Percentiles rank a stretch among this genome's conserved stretches.
Evolutionary conservation across 35 echinoderm and acorn worm species (phyloP).

Genomic region (Lytechinus variegatus): DNA sequence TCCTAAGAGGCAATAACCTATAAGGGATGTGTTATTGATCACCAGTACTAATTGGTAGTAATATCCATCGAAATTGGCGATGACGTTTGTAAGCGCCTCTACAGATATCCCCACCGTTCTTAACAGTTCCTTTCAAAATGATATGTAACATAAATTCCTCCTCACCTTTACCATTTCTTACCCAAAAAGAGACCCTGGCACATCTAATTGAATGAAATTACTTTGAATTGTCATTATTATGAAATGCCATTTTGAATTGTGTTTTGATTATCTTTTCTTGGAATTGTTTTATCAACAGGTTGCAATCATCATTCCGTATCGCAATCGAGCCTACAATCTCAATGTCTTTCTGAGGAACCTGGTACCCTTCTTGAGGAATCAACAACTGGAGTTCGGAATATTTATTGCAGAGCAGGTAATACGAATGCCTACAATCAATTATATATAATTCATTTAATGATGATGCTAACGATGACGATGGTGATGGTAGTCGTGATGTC

Average conservation of each 20-base stretch:
- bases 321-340: conserved; percentile 24
- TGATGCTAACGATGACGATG: no score
- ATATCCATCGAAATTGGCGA: no score
- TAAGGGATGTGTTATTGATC: no score
- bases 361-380: conserved; percentile 38
- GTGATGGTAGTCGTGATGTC: no score
- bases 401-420: conserved; percentile 59
- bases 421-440: no score
- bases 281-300: conserved; percentile 27
- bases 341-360: conserved; percentile 46
- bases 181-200: not conserved
- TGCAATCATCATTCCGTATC: conserved; percentile 55
- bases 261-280: no score
- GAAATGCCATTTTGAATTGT: no score
- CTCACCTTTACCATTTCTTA: not conserved
- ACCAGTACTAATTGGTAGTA: no score
- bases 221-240: no score
- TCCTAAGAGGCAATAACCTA: no score
- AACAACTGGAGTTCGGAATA: conserved; percentile 57
- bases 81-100: no score
- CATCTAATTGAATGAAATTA: not conserved
- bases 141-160: not conserved
- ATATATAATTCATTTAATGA: no score
- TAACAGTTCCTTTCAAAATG: not conserved
- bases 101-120: not conserved